Conservation (phyloP, 2,113 vertebrate genomes). For the Ammodytes marinus region DNA sequence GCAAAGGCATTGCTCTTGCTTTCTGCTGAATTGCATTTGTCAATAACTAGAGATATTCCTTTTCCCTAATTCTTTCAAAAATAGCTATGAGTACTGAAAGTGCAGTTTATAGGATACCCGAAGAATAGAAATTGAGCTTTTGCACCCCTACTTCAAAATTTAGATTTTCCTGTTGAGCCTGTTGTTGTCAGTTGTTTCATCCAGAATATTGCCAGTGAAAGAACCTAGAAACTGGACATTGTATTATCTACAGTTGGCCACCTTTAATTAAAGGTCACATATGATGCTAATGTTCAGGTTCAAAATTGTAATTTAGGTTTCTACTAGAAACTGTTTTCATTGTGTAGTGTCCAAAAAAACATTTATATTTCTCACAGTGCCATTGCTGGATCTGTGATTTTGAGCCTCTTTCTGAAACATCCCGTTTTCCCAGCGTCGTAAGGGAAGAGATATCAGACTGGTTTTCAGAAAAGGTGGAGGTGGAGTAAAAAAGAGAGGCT, state of each 20-base stretch:
- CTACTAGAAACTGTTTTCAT: too few species aligned
- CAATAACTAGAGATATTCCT: background rate
- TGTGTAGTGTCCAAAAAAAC: too few species aligned
- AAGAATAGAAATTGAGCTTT: background rate
- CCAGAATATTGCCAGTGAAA: slow-evolving; percentile 44
- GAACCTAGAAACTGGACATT: slow-evolving; percentile 1
- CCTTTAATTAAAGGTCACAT: background rate
- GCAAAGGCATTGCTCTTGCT: slow-evolving; percentile 16
- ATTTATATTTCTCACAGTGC: too few species aligned
- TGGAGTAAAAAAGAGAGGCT: too few species aligned
- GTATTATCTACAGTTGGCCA: background rate
- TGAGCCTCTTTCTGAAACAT: too few species aligned
- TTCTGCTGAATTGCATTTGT: background rate
- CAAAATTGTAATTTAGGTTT: too few species aligned
- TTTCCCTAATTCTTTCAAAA: background rate
- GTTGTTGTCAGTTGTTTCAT: background rate
- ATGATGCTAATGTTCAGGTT: too few species aligned
- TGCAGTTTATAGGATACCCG: background rate
- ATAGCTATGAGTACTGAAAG: background rate
- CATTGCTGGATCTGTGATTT: too few species aligned
- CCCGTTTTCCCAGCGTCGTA: too few species aligned
- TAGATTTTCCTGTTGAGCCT: background rate
- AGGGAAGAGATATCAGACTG: too few species aligned
- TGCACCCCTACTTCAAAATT: background rate
- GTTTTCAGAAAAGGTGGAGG: too few species aligned